Conservation (phyloP, 2,797 vertebrate genomes). For the Gallinago solitaria region DNA sequence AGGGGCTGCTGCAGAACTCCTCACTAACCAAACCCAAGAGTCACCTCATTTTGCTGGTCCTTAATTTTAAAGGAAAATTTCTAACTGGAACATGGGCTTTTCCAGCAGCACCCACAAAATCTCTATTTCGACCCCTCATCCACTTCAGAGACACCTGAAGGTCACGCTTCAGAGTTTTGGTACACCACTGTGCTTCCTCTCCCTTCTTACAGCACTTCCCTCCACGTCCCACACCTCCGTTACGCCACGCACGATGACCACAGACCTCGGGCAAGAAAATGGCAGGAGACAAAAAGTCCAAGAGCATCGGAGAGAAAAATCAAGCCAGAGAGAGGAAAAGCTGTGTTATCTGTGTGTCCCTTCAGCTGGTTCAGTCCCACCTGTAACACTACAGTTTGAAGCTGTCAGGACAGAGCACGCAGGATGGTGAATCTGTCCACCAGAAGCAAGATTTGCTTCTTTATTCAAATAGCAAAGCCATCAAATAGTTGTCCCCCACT, state of each 20-base stretch:
- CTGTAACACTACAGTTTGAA: not conserved
- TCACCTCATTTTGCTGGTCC: not conserved
- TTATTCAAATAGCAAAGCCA: not conserved
- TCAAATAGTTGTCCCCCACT: not conserved
- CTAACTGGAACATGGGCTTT: not conserved
- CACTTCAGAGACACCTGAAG: not conserved
- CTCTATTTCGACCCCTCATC: not conserved
- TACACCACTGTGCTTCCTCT: not conserved
- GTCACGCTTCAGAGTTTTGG: not conserved
- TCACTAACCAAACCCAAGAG: accelerated
- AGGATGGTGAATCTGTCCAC: not conserved
- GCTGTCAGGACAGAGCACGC: not conserved
- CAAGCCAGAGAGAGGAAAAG: not conserved
- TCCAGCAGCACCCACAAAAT: not conserved
- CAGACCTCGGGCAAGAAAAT: not conserved
- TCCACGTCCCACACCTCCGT: not conserved
- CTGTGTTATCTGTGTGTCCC: accelerated
- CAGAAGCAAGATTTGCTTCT: not conserved
- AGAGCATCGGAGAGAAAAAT: not conserved
- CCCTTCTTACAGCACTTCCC: not conserved
- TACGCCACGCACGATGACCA: not conserved
- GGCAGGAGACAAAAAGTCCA: not conserved
- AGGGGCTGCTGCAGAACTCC: not conserved
- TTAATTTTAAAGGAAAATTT: not conserved
- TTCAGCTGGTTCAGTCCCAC: not conserved